Evolutionary conservation across 1,140 invertebrate species (phyloP).

Genomic region (Drosophila ironensis): DNA sequence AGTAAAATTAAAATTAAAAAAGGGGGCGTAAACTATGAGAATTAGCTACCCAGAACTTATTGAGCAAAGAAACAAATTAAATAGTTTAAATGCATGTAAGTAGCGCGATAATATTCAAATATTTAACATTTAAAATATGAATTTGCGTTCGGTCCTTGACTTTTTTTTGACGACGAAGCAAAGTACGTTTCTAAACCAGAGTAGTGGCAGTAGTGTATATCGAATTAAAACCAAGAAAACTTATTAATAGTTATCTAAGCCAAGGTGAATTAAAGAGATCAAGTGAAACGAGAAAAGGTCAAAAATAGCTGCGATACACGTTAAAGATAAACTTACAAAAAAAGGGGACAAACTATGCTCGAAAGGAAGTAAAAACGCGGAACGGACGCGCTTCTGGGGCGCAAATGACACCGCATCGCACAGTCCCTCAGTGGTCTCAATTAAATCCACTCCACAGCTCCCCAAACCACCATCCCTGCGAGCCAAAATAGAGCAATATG

Average conservation of each 20-base stretch:
- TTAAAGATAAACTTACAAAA: conserved; percentile 48
- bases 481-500: conserved; percentile 28
- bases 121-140: conserved; percentile 36
- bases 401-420: conserved; percentile 41
- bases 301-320: conserved; percentile 81
- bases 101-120: conserved; percentile 55
- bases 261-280: conserved; percentile 37
- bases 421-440: conserved; percentile 1
- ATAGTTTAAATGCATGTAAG: conserved; percentile 65
- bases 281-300: conserved; percentile 63
- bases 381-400: conserved; percentile 28
- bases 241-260: conserved; percentile 17
- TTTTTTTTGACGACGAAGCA: conserved; percentile 35
- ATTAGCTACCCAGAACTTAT: conserved; percentile 12
- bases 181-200: conserved; percentile 67
- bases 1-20: conserved; percentile 46
- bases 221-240: conserved; percentile 32
- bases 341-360: conserved; percentile 10
- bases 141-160: conserved; percentile 30
- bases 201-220: conserved; percentile 62
- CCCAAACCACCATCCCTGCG: not conserved
- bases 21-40: conserved; percentile 8
- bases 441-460: not conserved
- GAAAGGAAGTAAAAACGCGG: conserved; percentile 4
- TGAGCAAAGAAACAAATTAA: conserved; percentile 36